Evolutionary conservation across 2,888 invertebrate genomes (phyloP).

Genomic region (Hipparchia sbordonii): DNA sequence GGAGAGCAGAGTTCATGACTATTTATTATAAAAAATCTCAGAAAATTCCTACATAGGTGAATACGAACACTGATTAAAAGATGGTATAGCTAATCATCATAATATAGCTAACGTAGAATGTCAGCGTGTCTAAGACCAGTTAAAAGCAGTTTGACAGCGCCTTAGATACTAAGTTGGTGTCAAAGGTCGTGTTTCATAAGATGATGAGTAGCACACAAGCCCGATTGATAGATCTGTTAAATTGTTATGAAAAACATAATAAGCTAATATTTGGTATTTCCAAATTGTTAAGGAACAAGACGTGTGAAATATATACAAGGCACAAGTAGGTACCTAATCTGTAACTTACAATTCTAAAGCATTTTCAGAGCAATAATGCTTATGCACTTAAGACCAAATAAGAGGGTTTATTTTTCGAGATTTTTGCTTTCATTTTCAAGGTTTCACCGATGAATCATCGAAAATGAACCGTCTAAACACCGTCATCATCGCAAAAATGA

Average conservation of each 20-base stretch:
- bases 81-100: background rate
- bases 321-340: background rate
- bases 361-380: too few relatives aligned
- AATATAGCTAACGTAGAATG: background rate
- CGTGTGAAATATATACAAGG: background rate
- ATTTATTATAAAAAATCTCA: background rate
- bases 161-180: constrained; percentile 67
- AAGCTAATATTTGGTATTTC: constrained; percentile 33
- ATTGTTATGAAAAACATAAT: constrained; percentile 44
- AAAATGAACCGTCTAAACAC: too few relatives aligned
- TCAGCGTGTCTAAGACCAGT: background rate
- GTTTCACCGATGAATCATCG: too few relatives aligned
- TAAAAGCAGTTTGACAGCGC: constrained; percentile 63
- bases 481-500: too few relatives aligned
- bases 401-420: too few relatives aligned
- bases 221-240: constrained; percentile 38
- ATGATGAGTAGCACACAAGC: constrained; percentile 58
- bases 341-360: too few relatives aligned
- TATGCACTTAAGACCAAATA: too few relatives aligned
- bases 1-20: background rate
- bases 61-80: background rate
- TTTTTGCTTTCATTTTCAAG: too few relatives aligned
- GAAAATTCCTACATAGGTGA: background rate
- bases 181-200: constrained; percentile 66
- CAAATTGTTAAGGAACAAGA: constrained; percentile 29